Evolutionary conservation across 2,888 invertebrate species (phyloP).

Genomic region (Nineta flava): DNA sequence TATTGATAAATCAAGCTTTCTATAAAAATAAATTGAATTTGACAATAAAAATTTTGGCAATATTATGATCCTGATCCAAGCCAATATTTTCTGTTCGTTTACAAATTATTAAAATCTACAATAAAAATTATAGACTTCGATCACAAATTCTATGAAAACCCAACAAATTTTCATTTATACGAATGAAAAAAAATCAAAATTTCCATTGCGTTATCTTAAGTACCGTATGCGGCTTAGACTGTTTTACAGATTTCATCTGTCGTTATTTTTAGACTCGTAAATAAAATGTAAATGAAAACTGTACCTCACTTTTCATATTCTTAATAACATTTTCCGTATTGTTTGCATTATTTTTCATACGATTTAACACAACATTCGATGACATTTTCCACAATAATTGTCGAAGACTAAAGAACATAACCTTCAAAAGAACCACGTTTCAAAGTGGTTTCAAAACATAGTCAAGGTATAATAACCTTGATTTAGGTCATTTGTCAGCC

Average conservation of each 20-base stretch:
- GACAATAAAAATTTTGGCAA: no score
- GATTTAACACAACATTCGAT: not conserved
- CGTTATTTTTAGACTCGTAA: not conserved
- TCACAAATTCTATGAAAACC: no score
- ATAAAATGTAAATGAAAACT: not conserved
- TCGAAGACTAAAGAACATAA: not conserved
- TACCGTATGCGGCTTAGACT: no score
- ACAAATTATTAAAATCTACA: no score
- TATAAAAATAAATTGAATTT: no score
- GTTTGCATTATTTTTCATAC: not conserved
- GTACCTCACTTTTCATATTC: not conserved
- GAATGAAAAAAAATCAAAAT: not conserved
- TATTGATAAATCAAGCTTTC: no score
- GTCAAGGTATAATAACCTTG: not conserved
- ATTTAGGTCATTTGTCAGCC: not conserved
- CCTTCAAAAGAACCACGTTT: conserved; percentile 1
- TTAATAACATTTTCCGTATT: not conserved
- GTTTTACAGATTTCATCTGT: no score
- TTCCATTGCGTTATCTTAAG: not conserved
- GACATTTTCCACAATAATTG: not conserved
- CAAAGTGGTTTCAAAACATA: not conserved
- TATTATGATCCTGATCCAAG: no score
- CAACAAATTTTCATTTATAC: not conserved
- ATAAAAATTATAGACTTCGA: no score
- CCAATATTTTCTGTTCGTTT: no score